Evolutionary conservation across 1,140 invertebrate species (phyloP).

Genomic region (Heliconius hewitsoni): DNA sequence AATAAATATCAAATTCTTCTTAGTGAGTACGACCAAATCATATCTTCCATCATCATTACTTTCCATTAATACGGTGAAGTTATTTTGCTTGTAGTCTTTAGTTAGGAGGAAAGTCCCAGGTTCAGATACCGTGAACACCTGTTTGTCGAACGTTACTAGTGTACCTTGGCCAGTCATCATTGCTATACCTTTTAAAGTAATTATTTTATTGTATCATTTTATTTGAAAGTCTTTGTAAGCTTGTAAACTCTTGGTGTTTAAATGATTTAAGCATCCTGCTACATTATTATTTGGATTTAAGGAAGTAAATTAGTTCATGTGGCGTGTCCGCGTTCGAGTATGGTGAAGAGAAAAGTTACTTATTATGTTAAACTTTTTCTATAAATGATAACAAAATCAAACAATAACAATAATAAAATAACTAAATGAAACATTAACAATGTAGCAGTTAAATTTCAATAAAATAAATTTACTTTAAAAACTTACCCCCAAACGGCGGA

Average conservation of each 20-base stretch:
- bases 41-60: slow-evolving; percentile 64
- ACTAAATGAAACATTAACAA: too few species aligned
- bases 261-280: too few species aligned
- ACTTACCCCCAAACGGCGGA: slow-evolving; percentile 89
- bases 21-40: slow-evolving; percentile 64
- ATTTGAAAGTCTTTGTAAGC: too few species aligned
- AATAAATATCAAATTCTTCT: slow-evolving; percentile 58
- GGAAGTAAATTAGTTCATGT: too few species aligned
- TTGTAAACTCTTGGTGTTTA: not conserved
- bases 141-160: slow-evolving; percentile 75
- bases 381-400: too few species aligned
- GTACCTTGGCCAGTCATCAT: slow-evolving; percentile 78
- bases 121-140: slow-evolving; percentile 67
- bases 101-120: slow-evolving; percentile 72
- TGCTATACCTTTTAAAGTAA: slow-evolving; percentile 61
- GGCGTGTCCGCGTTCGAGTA: too few species aligned
- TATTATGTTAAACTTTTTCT: too few species aligned
- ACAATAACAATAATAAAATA: too few species aligned
- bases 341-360: too few species aligned
- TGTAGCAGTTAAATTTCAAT: too few species aligned
- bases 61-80: slow-evolving; percentile 74
- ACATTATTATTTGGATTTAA: too few species aligned
- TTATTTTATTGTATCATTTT: not conserved
- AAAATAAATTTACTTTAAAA: not conserved
- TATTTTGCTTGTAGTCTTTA: slow-evolving; percentile 67